A percentile compares a stretch with the other conserved stretches of the same genome.
Evolutionary conservation across 2,888 invertebrate genomes (phyloP).

Genomic region (Leptopilina drosophilae): DNA sequence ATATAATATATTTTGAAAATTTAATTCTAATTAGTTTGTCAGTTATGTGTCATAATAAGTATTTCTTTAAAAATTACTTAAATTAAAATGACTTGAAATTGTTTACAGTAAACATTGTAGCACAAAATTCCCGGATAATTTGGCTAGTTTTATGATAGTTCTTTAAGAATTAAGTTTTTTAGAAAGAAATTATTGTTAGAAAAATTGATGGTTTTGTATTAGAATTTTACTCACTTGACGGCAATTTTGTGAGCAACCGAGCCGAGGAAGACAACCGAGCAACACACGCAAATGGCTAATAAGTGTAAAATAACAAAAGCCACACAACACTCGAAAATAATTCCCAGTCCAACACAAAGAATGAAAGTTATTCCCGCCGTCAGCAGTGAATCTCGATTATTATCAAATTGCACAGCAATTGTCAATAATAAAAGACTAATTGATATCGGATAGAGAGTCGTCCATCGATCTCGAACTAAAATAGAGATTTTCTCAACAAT

Average conservation of each 20-base stretch:
- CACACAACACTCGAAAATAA: conserved; percentile 66
- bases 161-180: too few species aligned
- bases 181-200: too few species aligned
- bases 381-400: conserved; percentile 49
- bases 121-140: too few species aligned
- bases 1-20: too few species aligned
- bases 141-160: too few species aligned
- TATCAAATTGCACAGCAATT: conserved; percentile 67
- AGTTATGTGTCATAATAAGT: too few species aligned
- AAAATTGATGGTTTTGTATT: too few species aligned
- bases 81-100: too few species aligned
- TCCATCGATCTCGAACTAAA: conserved; percentile 74
- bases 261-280: conserved; percentile 83
- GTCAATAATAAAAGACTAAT: conserved; percentile 78
- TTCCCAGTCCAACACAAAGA: conserved; percentile 58
- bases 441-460: conserved; percentile 81
- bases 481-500: conserved; percentile 69
- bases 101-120: too few species aligned
- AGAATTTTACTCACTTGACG: conserved; percentile 79
- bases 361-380: conserved; percentile 61
- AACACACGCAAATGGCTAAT: conserved; percentile 78
- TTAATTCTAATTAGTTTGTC: too few species aligned
- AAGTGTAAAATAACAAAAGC: conserved; percentile 76
- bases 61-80: too few species aligned
- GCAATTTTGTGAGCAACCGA: conserved; percentile 84